Conservation (phyloP, 2,113 vertebrate genomes). For the Zosterops borbonicus region DNA sequence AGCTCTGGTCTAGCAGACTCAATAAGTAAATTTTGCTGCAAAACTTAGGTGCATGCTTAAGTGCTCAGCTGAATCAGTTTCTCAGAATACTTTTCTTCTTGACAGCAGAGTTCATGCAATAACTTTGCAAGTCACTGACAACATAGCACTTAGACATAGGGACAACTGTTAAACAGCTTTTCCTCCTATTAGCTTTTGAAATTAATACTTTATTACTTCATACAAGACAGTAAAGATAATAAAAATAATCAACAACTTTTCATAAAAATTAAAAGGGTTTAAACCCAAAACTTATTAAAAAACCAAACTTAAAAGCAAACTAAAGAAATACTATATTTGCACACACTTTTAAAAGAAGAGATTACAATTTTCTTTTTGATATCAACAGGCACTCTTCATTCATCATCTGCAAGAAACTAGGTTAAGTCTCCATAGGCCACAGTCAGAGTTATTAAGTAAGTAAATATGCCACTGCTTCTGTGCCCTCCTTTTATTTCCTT, state of each 20-base stretch:
- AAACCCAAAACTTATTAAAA: slow-evolving; percentile 26
- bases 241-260: slow-evolving; percentile 26
- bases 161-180: not conserved
- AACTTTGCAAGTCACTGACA: not conserved
- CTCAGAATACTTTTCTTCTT: not conserved
- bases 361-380: slow-evolving; percentile 47
- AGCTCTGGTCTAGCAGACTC: not conserved
- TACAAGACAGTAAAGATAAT: slow-evolving; percentile 47
- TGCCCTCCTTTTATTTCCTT: slow-evolving; percentile 80
- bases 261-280: slow-evolving; percentile 47
- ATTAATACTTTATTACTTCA: slow-evolving; percentile 62
- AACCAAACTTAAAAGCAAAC: slow-evolving; percentile 45
- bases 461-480: slow-evolving; percentile 47
- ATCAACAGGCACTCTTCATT: slow-evolving; percentile 63
- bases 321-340: not conserved
- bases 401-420: slow-evolving; percentile 64
- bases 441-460: slow-evolving; percentile 68
- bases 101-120: not conserved
- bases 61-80: not conserved
- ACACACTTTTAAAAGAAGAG: not conserved
- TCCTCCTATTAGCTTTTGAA: slow-evolving; percentile 22
- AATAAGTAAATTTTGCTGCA: not conserved
- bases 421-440: slow-evolving; percentile 60
- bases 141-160: not conserved
- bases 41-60: not conserved